phyloP scores from a whole-genome alignment of 1,140 invertebrate genomes.

The Ceratosolen fusciceps region DNA sequence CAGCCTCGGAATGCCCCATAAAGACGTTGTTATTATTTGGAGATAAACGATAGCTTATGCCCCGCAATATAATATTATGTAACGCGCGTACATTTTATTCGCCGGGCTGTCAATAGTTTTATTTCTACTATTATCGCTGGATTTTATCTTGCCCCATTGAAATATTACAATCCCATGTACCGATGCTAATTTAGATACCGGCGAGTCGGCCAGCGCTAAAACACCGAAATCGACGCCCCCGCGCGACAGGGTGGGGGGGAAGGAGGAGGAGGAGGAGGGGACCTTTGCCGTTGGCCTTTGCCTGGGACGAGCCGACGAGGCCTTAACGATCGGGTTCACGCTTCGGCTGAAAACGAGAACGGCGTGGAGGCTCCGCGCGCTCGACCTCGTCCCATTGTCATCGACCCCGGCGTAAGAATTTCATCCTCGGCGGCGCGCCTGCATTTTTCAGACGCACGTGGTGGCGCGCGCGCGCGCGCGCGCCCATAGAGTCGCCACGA shows the following conservation, averaged over 20 bases:
- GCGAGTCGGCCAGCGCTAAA: not conserved
- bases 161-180: not conserved
- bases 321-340: no score
- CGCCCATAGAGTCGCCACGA: no score
- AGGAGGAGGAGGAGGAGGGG: no score
- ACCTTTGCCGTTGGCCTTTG: no score
- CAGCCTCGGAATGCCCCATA: not conserved
- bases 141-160: not conserved
- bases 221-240: no score
- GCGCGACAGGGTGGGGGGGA: no score
- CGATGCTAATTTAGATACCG: not conserved
- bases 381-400: not conserved
- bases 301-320: no score
- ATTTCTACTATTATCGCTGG: not conserved
- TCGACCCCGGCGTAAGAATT: not conserved
- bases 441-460: not conserved
- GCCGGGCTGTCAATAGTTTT: not conserved
- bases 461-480: no score
- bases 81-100: not conserved
- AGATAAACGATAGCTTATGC: not conserved
- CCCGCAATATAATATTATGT: not conserved
- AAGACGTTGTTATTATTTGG: not conserved
- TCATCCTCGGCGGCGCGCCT: not conserved
- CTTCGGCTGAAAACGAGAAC: no score
- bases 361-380: no score